Evolutionary conservation across 2,113 vertebrate genomes (phyloP), one percentile per base, ranked within the genome.

Genomic region (Spilogale gracilis): DNA sequence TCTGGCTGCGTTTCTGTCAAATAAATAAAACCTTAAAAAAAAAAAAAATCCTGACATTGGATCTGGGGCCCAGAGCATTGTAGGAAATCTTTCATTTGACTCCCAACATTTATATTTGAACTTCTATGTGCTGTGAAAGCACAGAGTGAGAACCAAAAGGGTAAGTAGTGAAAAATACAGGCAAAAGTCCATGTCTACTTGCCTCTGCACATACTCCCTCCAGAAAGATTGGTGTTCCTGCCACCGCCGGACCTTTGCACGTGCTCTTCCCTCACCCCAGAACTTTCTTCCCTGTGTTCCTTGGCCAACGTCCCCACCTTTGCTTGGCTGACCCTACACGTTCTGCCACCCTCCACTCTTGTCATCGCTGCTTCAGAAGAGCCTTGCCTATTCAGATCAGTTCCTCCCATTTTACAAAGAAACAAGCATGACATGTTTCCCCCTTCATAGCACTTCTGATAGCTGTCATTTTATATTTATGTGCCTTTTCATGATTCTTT

Each of bases 401-500:
- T 45, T 48, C 27, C 27, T 89, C 50, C 38, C 45, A 0, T n/a
- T 71, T 54, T 3, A 1, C 1, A 6, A 45, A 60, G 48, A 4
- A 21, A 3, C 18, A 18, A 30, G 43, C 18, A 74, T 63, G 12
- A 0, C 12, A 1, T 16, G 0, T 58, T 45, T 0, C 48, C 6
- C 6, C 25, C 12, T 13, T 18, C 30, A 1, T 7, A 76, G 32
- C 17, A 48, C 87, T 56, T 20, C 14, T 1, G n/a, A 2, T 6
- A 9, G 9, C 45, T 56, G 4, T 65, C n/a, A 11, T 32, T 81
- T 23, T 56, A n/a, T 13, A 1, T 52, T 52, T 45, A n/a, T 18
- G 78, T n/a, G 43, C 21, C 10, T 48, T 48, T 30, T 38, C 12
- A 2, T 50, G 48, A 50, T 48, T 76, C 73, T 43, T 4, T 84